Conservation (phyloP, 2,888 invertebrate species). For the Hydrotaea cyrtoneurina region DNA sequence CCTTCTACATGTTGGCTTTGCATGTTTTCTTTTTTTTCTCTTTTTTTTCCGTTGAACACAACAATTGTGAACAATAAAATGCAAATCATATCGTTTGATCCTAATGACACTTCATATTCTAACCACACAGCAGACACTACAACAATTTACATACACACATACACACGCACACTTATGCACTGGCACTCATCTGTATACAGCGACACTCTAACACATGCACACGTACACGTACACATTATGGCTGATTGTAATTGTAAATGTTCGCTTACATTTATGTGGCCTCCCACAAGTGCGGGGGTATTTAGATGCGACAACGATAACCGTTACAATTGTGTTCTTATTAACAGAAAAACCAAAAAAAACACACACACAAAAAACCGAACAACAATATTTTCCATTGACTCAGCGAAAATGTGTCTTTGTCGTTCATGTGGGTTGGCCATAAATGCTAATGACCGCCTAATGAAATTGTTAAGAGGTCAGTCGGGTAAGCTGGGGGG, state of each 20-base stretch:
- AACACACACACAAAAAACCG: background rate
- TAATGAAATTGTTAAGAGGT: too few species aligned
- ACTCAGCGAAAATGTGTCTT: background rate
- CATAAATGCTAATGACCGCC: too few species aligned
- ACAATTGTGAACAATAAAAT: constrained; percentile 2
- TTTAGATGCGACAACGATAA: background rate
- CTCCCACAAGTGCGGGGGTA: background rate
- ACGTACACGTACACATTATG: background rate
- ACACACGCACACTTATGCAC: background rate
- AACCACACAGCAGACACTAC: background rate
- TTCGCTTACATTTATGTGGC: background rate
- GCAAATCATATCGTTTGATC: background rate
- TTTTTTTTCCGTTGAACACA: background rate
- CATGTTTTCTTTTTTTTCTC: too few species aligned
- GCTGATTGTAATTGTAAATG: background rate
- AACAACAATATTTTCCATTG: background rate
- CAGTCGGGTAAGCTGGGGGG: too few species aligned
- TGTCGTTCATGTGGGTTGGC: background rate
- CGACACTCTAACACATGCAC: background rate
- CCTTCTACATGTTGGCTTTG: too few species aligned
- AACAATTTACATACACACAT: background rate
- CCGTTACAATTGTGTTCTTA: background rate
- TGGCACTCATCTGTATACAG: too few species aligned
- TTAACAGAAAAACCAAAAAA: too few species aligned
- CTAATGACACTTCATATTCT: background rate